Conservation (phyloP, 2,797 vertebrate species). For the Vespertilio murinus region DNA sequence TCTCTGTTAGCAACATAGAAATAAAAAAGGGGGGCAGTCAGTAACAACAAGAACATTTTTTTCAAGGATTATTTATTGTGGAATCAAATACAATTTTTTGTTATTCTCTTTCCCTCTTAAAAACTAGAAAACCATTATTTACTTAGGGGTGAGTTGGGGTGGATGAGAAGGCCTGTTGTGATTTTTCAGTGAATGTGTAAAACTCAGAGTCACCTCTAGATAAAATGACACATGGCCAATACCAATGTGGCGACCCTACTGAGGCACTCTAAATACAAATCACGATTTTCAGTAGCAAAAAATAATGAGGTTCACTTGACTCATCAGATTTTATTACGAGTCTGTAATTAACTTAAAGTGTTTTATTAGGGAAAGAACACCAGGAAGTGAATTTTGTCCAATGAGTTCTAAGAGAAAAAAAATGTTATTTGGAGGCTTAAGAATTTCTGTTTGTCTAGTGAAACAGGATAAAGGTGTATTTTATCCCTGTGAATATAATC, state of each 20-base stretch:
- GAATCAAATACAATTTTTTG: not conserved
- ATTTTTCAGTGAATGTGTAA: not conserved
- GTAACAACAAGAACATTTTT: not conserved
- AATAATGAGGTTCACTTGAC: not conserved
- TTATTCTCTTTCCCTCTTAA: not conserved
- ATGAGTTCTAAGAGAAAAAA: not conserved
- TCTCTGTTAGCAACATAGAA: not conserved
- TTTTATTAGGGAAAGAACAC: slow-evolving; percentile 34
- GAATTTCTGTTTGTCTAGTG: not conserved
- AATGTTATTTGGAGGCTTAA: not conserved
- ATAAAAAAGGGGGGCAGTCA: not conserved
- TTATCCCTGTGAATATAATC: not conserved
- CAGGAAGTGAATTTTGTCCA: not conserved
- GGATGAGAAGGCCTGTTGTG: not conserved
- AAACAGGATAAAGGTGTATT: not conserved
- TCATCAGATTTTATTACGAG: not conserved
- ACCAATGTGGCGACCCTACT: not conserved
- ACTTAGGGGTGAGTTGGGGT: not conserved
- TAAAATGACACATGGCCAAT: not conserved
- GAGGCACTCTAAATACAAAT: not conserved
- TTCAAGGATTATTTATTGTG: not conserved
- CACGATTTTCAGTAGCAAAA: not conserved
- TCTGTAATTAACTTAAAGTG: slow-evolving; percentile 40
- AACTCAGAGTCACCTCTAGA: not conserved
- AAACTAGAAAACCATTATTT: not conserved